Base-by-base conservation (phyloP, 2,888 invertebrate species). In the Nesidiocoris tenuis region DNA sequence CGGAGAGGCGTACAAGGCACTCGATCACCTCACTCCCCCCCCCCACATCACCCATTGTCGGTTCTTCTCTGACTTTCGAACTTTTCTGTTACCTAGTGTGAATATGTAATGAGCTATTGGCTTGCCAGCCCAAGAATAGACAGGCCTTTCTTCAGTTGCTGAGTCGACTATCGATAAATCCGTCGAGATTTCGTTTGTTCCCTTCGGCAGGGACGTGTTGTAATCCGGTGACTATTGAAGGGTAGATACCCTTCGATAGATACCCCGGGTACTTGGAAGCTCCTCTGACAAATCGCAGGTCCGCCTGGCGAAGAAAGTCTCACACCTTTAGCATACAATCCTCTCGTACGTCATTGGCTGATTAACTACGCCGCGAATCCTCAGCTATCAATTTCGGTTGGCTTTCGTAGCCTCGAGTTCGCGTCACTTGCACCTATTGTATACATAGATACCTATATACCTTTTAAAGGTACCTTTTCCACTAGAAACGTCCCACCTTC, bases 301-400 rank as follows among this genome's bases (percentile, higher is more conserved):
- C 39, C 3, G 12, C 39, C 12, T 12, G 39, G 12, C 3, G 39
- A 39, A 39, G 39, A 39, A 39, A 39, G 39, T 39, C 39, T 70
- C 70, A 70, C 70, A 70, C 70, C 70, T 70, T 70, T 70, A 70
- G 70, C 70, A 70, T 70, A 70, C 70, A 70, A 70, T 70, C 70
- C 70, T n/a, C 70, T 57, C 25, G 59, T 70, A 57, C 70, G 59
- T 70, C 70, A 70, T 70, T 70, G 57, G n/a, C 70, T 70, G 70
- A 70, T 70, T 70, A 70, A 70, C 70, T 70, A 70, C 70, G 25
- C 59, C 24, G 24, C 23, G 25, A 18, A 39, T 7, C 39, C 17
- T 0, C 18, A 5, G 25, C 70, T 59, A 70, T 70, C 57, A 70
- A 70, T 70, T 70, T 39, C 12, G 39, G 12, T 39, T 39, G 39